Conservation (phyloP, 2,797 vertebrate species). For the Uromys caudimaculatus region DNA sequence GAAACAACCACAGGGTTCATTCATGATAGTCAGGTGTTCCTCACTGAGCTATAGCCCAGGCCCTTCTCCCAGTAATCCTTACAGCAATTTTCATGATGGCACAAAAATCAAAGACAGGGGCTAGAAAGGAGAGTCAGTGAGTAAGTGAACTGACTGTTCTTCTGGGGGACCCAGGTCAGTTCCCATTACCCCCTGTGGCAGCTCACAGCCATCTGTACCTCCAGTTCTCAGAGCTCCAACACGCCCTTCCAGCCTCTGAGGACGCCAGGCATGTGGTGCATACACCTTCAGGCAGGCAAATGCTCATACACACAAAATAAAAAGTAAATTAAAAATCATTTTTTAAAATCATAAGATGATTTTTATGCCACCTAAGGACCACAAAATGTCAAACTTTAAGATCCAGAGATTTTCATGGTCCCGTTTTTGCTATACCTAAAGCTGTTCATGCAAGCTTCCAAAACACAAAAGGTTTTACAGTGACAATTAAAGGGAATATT, state of each 20-base stretch:
- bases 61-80: background rate
- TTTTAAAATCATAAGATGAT: background rate
- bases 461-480: constrained; percentile 49
- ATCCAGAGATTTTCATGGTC: background rate
- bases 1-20: background rate
- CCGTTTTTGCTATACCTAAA: constrained; percentile 1
- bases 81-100: background rate
- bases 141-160: background rate
- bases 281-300: background rate
- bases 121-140: background rate
- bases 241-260: background rate
- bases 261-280: background rate
- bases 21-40: too few species aligned
- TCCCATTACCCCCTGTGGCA: background rate
- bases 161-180: background rate
- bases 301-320: background rate
- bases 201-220: background rate
- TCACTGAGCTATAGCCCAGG: background rate
- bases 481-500: constrained; percentile 27
- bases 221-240: background rate
- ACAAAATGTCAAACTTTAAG: constrained; percentile 28
- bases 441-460: constrained; percentile 10
- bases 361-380: constrained; percentile 9
- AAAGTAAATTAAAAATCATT: background rate
- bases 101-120: background rate